A percentile compares a stretch with the other conserved stretches of the same genome.
phyloP scores from a whole-genome alignment of 2,113 vertebrate genomes.

The Gnathonemus longibarbis region DNA sequence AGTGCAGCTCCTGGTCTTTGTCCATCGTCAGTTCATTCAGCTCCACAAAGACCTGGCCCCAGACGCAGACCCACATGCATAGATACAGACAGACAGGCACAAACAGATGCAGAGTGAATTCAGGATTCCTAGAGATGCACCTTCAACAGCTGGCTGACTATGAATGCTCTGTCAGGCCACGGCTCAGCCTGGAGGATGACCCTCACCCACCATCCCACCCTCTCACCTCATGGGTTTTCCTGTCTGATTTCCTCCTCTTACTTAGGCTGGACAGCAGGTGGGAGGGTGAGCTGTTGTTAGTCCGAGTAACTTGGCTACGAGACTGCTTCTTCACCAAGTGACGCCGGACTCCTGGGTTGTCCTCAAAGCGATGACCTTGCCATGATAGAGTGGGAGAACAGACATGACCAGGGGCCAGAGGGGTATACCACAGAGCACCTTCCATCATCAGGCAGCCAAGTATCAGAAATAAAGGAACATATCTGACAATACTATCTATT shows the following conservation, averaged over 20 bases:
- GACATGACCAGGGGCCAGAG: not conserved
- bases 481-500: not conserved
- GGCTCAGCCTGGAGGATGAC: not conserved
- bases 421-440: not conserved
- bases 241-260: slow-evolving; percentile 78
- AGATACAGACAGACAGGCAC: not conserved
- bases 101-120: not conserved
- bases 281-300: slow-evolving; percentile 67
- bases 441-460: not conserved
- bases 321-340: slow-evolving; percentile 93
- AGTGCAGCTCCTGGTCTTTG: slow-evolving; percentile 89
- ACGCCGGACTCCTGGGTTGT: slow-evolving; percentile 87
- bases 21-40: slow-evolving; percentile 90
- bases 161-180: not conserved
- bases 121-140: not conserved
- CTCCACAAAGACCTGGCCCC: slow-evolving; percentile 84
- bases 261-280: slow-evolving; percentile 60
- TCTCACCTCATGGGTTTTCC: slow-evolving; percentile 85
- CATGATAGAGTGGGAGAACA: not conserved
- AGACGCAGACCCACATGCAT: not conserved
- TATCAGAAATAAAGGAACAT: not conserved
- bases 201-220: not conserved
- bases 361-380: slow-evolving; percentile 89
- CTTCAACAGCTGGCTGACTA: not conserved
- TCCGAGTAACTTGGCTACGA: slow-evolving; percentile 65